Evolutionary conservation across 2,113 vertebrate species (phyloP).

Genomic region (Eurystomus gularis): DNA sequence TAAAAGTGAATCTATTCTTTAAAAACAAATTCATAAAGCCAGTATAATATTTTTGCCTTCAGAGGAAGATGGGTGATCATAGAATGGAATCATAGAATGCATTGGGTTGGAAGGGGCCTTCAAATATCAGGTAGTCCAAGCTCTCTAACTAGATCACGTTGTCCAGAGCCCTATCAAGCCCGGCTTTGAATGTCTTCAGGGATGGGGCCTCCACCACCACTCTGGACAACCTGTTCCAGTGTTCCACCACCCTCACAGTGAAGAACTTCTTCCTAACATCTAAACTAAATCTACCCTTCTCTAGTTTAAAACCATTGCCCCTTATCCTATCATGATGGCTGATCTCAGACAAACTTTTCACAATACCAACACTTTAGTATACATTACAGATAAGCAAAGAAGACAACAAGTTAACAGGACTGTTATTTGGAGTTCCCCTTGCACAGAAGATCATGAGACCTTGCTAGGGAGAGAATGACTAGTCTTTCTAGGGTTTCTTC

Average conservation of each 20-base stretch:
- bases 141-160: too few relatives aligned
- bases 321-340: background rate
- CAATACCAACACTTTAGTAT: background rate
- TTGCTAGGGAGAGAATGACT: background rate
- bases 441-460: background rate
- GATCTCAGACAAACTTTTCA: background rate
- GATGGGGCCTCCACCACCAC: too few relatives aligned
- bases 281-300: too few relatives aligned
- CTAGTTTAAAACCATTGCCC: too few relatives aligned
- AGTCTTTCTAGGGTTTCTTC: background rate
- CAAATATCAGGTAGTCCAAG: too few relatives aligned
- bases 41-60: background rate
- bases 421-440: background rate
- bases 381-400: background rate
- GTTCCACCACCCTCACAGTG: too few relatives aligned
- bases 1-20: background rate
- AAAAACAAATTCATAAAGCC: background rate
- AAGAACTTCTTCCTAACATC: too few relatives aligned
- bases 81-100: too few relatives aligned
- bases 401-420: background rate
- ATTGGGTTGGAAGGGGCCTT: too few relatives aligned
- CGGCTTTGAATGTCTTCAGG: too few relatives aligned
- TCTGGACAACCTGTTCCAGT: too few relatives aligned
- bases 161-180: too few relatives aligned
- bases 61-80: background rate